Conservation (phyloP, 1,140 invertebrate genomes). For the Tetragnatha versicolor region DNA sequence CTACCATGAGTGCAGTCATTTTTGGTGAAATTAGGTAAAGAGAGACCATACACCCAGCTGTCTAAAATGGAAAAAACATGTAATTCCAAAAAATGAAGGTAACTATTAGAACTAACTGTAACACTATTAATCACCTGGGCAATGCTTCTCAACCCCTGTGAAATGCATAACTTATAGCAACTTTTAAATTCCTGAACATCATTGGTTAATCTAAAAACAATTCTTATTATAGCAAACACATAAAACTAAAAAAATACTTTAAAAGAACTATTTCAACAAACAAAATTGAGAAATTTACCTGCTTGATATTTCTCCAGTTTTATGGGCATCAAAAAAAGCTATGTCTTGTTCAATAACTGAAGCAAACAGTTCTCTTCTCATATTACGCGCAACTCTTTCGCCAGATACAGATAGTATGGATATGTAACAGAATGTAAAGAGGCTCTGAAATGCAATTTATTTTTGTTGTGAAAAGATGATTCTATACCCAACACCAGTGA, state of each 20-base stretch:
- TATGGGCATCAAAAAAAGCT: constrained; percentile 87
- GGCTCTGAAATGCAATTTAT: constrained; percentile 73
- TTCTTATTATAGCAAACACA: background rate
- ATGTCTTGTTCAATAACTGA: constrained; percentile 88
- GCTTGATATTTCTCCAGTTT: constrained; percentile 90
- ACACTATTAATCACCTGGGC: constrained; percentile 73
- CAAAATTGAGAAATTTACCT: constrained; percentile 71
- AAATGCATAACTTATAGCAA: constrained; percentile 89
- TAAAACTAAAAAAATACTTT: background rate
- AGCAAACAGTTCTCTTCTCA: constrained; percentile 82
- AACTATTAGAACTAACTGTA: background rate
- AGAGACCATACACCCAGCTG: constrained; percentile 79
- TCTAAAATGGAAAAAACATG: constrained; percentile 64
- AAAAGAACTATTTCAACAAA: background rate
- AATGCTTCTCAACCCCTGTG: constrained; percentile 83
- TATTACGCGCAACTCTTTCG: constrained; percentile 80
- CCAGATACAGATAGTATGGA: constrained; percentile 85
- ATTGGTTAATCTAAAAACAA: constrained; percentile 75
- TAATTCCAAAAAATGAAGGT: background rate
- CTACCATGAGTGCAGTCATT: constrained; percentile 80
- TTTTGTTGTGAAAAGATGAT: too few relatives aligned
- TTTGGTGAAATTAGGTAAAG: constrained; percentile 85
- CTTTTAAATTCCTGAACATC: constrained; percentile 98
- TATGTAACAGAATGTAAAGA: constrained; percentile 90
- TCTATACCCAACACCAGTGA: too few relatives aligned